Percentiles rank a stretch among this genome's conserved stretches.
These are phyloP conservation scores for Eupeodes luniger DNA, from an alignment of 2,888 invertebrate species.

Conservation along the genomic window DNA sequence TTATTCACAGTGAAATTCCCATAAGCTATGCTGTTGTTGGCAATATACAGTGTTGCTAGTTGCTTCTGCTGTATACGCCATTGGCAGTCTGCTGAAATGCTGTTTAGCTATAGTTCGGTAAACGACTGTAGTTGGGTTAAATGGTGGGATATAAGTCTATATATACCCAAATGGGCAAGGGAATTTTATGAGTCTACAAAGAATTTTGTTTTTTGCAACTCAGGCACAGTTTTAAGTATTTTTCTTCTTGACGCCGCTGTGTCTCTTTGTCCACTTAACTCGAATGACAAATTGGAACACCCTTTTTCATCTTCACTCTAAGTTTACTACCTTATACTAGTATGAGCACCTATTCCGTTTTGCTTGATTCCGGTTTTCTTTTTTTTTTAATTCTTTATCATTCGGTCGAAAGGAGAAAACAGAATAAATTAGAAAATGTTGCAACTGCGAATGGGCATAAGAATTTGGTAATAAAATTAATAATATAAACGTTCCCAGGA, in stretches of 20 bases:
- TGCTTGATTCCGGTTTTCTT: neutral
- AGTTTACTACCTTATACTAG: neutral
- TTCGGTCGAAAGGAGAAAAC: slow-evolving; percentile 45
- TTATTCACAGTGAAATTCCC: slow-evolving; percentile 66
- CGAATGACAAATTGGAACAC: slow-evolving; percentile 73
- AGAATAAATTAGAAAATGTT: slow-evolving; percentile 17
- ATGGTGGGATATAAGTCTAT: neutral
- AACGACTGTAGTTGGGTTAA: neutral
- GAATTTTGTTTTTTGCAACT: slow-evolving; percentile 1
- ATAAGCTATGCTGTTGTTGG: slow-evolving; percentile 46
- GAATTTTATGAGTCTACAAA: slow-evolving; percentile 64
- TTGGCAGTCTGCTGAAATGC: slow-evolving; percentile 36
- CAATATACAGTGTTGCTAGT: slow-evolving; percentile 38
- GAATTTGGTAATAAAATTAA: too few relatives aligned
- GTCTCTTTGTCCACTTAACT: slow-evolving; percentile 59
- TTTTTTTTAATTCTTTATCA: slow-evolving; percentile 5
- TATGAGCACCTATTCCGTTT: neutral
- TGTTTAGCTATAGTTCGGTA: neutral
- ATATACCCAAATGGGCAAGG: slow-evolving; percentile 41
- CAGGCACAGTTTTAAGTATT: neutral
- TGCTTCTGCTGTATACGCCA: slow-evolving; percentile 39
- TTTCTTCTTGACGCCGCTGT: slow-evolving; percentile 8
- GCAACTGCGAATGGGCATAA: too few relatives aligned
- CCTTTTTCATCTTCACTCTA: slow-evolving; percentile 58
- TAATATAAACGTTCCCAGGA: too few relatives aligned